phyloP scores from a whole-genome alignment of 2,888 invertebrate species.

The Hartigia nigra region DNA sequence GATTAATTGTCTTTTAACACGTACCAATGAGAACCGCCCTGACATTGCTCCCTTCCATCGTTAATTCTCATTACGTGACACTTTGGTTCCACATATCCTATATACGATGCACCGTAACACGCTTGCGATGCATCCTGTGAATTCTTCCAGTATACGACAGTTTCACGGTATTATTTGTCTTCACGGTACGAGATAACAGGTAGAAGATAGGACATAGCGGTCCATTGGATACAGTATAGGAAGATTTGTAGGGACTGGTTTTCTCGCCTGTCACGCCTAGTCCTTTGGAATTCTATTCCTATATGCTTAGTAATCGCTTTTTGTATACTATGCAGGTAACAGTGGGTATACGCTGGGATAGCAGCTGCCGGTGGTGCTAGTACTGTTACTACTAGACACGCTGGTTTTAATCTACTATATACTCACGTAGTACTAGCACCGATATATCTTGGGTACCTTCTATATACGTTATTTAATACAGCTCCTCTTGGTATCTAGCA shows the following conservation, averaged over 20 bases:
- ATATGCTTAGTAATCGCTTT: not conserved
- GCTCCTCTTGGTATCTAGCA: not conserved
- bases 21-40: not conserved
- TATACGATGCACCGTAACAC: not conserved
- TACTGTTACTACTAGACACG: not conserved
- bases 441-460: not conserved
- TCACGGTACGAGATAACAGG: not conserved
- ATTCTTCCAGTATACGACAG: not conserved
- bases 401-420: not conserved
- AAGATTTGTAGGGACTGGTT: slow-evolving; percentile 60
- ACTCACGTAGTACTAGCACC: not conserved
- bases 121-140: not conserved
- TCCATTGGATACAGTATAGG: not conserved
- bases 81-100: not conserved
- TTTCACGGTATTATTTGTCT: not conserved
- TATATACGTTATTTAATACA: not conserved
- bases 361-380: not conserved
- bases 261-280: slow-evolving; percentile 25
- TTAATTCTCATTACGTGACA: not conserved
- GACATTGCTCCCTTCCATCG: not conserved
- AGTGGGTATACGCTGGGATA: not conserved
- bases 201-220: not conserved
- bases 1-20: slow-evolving; percentile 56
- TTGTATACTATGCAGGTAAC: not conserved
- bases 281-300: not conserved